Evolutionary conservation across 1,140 invertebrate species (phyloP).

Genomic region (Physella acuta): DNA sequence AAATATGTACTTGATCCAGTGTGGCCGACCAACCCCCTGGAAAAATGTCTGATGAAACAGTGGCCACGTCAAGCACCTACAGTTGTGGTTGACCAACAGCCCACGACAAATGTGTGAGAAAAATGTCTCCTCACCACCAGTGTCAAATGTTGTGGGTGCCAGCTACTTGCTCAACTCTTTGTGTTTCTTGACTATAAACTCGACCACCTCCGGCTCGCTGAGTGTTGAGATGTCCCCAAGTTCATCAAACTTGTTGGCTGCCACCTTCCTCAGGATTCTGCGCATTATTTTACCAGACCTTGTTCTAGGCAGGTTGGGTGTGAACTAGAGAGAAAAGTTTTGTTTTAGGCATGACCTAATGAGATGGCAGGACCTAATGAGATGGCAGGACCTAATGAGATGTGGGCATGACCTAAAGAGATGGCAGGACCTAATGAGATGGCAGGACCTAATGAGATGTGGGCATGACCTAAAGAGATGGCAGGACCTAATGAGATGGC

Average conservation of each 20-base stretch:
- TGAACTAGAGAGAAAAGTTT: constrained; percentile 43
- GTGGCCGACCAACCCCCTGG: no score
- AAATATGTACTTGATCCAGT: no score
- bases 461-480: no score
- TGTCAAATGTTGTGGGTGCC: no score
- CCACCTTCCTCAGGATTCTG: constrained; percentile 60
- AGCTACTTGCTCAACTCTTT: constrained; percentile 23
- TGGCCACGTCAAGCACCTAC: no score
- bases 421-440: not conserved
- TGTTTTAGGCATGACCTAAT: not conserved
- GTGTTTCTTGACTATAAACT: constrained; percentile 44
- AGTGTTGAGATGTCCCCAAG: constrained; percentile 92
- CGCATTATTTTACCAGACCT: constrained; percentile 63
- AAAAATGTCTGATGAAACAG: no score
- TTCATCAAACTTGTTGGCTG: constrained; percentile 63
- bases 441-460: no score
- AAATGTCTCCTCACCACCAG: no score
- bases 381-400: no score
- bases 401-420: not conserved
- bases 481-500: no score
- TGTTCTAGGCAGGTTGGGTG: constrained; percentile 58
- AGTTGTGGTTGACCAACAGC: no score
- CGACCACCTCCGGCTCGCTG: constrained; percentile 82
- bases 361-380: not conserved
- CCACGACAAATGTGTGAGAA: no score